A percentile compares a stretch with the other conserved stretches of the same genome.
phyloP scores from a whole-genome alignment of 2,113 vertebrate genomes.

The Lipophrys pholis region DNA sequence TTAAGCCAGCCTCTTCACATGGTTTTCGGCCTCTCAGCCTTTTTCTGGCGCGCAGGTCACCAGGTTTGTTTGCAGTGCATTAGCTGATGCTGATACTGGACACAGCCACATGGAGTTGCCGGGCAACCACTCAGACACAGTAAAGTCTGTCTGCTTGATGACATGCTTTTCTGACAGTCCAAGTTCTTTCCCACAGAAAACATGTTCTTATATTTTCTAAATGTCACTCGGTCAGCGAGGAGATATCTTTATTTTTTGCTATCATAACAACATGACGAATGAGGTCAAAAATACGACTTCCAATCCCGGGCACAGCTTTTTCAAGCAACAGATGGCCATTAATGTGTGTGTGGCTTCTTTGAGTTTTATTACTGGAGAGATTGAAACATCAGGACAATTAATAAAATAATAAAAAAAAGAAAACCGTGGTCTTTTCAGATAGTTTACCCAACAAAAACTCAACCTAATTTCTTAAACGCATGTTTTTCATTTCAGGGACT shows the following conservation, averaged over 20 bases:
- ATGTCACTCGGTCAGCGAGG: slow-evolving; percentile 67
- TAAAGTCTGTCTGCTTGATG: slow-evolving; percentile 68
- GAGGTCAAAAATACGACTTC: slow-evolving; percentile 71
- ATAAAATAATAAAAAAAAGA: slow-evolving; percentile 10
- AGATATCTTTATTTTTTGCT: slow-evolving; percentile 66
- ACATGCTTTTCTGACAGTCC: slow-evolving; percentile 75
- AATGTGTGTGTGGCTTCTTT: slow-evolving; percentile 41
- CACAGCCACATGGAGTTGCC: slow-evolving; percentile 58
- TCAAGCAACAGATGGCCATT: slow-evolving; percentile 35
- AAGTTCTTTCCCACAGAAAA: slow-evolving; percentile 82
- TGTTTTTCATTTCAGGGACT: slow-evolving; percentile 79
- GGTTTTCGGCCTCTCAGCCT: neutral
- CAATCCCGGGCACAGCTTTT: slow-evolving; percentile 39
- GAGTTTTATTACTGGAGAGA: slow-evolving; percentile 40
- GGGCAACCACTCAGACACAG: slow-evolving; percentile 69
- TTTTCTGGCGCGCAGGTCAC: slow-evolving; percentile 36
- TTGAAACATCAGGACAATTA: slow-evolving; percentile 7
- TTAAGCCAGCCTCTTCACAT: slow-evolving; percentile 15
- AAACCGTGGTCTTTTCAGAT: slow-evolving; percentile 56
- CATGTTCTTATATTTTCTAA: slow-evolving; percentile 76
- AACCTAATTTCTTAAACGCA: slow-evolving; percentile 57
- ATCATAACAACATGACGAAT: slow-evolving; percentile 75
- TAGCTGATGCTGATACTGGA: slow-evolving; percentile 65
- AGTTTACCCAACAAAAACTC: slow-evolving; percentile 45
- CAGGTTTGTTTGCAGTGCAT: slow-evolving; percentile 56